Base-by-base conservation (phyloP, 2,797 vertebrate species). In the Anguilla marmorata region DNA sequence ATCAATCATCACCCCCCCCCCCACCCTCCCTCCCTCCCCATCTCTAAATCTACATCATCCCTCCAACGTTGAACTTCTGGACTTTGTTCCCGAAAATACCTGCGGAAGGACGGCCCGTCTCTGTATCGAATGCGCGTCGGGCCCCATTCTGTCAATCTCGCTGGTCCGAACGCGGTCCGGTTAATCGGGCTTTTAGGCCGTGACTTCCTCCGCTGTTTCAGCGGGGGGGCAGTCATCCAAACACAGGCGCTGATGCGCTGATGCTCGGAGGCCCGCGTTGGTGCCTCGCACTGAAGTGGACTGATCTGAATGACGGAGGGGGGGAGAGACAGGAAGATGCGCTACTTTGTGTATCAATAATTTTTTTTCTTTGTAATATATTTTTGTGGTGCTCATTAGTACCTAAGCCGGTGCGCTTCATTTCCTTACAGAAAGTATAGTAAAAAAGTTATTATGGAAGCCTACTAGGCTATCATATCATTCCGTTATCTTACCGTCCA, bases 1-100 rank as follows among this genome's bases (percentile, higher is more conserved):
- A 96, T 96, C 95, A 96, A 96, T 96, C 96, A 96, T 95, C 91
- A 88, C 90, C 91, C 90, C 91, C 72, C 72, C 2, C 72, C 72
- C 0, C 19, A 1, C 33, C 33, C 33, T 33, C 92, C 90, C 91
- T 33, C 72, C 2, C 72, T 33, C 12, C 19, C 91, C 52, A 74
- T 11, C 88, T 76, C 30, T 37, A 5, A 33, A 37, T 76, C 72
- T 76, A 60, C 30, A 60, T 56, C 54, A 63, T 11, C 82, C 66
- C 45, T 41, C 82, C 3, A 82, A 76, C 83, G 54, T 79, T 76
- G 45, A 85, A 84, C 79, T 82, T 52, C 37, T 11, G 89, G 88
- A 90, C 88, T 76, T 88, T 89, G 87, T 88, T 80, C 66, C 88
- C 37, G 19, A 60, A 88, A 88, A 88, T 79, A 88, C 79, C 84